Base-by-base conservation (phyloP, 1,140 invertebrate genomes). In the Eubasilissa regina region DNA sequence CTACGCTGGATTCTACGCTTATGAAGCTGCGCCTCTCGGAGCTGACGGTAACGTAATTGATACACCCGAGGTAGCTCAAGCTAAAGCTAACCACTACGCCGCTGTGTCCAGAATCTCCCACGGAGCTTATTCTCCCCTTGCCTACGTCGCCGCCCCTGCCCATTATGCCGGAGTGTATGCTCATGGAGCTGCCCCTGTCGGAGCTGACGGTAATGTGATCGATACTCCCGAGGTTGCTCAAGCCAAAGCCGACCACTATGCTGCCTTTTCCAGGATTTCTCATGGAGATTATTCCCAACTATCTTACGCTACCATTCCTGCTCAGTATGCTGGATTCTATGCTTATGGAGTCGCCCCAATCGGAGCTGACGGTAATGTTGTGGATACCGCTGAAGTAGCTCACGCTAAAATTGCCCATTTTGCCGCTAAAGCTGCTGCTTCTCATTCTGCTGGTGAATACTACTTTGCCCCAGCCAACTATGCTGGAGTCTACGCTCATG, bases 221-320 rank as follows among this genome's bases (percentile, higher is more conserved):
- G 88, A 89, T 84, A 89, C 88, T 15, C 87, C 88, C 74, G 88
- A 89, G 78, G 87, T 89, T 74, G 87, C 87, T 12, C 87, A 88
- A 74, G 88, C 87, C 15, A 86, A 88, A 51, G 87, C 88, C 43
- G 86, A 86, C 7, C 87, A 89, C 84, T 83, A 87, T 21, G 78
- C 86, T 56, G 80, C 80, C 35, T 53, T 75, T n/a, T 58, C 75
- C 53, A 53, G 25, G 35, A 89, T 89, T 82, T 0, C 70, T 73
- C 51, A 60, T 56, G 79, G 79, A 15, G 13, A 45, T 35, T 82
- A 84, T 53, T 0, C 25, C 6, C 84, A 84, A 84, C 83, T 0
- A 76, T 60, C 15, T 15, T 70, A 35, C 11, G 6, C 51, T 17
- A 51, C 12, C 43, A 60, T 62, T 13, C 74, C 48, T 13, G 19